Base-by-base conservation (phyloP, 2,113 vertebrate species). In the Platanista minor region DNA sequence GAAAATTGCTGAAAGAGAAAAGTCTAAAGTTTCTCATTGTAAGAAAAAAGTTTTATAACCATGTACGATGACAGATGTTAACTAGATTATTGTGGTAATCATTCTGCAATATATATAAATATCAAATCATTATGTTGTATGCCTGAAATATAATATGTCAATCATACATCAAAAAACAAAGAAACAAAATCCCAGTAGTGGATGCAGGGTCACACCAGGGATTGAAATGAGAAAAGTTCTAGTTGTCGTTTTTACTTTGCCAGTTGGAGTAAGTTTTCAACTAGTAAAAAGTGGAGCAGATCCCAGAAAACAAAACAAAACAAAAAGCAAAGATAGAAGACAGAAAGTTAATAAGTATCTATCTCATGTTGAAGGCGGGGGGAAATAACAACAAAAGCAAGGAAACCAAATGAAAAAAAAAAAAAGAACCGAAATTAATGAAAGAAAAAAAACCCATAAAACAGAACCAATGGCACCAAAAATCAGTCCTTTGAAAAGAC, bases 201-300 rank as follows among this genome's bases (percentile, higher is more conserved):
- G 14, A 94, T 69, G 13, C 41, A 71, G 69, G 36, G 81, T 71
- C 81, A 88, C 36, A 69, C 46, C 62, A 39, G 71, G 31, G 52
- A 93, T 10, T 93, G 72, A 93, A 92, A 81, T 91, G 72, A 94
- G 33, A 23, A 86, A 93, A 94, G 54, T 64, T 20, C 46, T 90
- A 29, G n/a, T 59, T 78, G 77, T 88, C 69, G 81, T 95, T 96
- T 96, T 96, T 91, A 96, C 96, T 96, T 93, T 39, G 23, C 21
- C 39, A 52, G 39, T 41, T 88, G 6, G 29, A 96, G n/a, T 66
- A 85, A 83, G 46, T 75, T 89, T 95, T 87, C 78, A 86, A n/a
- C 33, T 86, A 93, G 29, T 91, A 67, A 96, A 90, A 95, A 75
- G n/a, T 72, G 36, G 64, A 95, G n/a, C 54, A 66, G 20, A 61